Evolutionary conservation across 2,888 invertebrate species (phyloP), one percentile per base, ranked within the genome.

Genomic region (Leptinotarsa juncta): DNA sequence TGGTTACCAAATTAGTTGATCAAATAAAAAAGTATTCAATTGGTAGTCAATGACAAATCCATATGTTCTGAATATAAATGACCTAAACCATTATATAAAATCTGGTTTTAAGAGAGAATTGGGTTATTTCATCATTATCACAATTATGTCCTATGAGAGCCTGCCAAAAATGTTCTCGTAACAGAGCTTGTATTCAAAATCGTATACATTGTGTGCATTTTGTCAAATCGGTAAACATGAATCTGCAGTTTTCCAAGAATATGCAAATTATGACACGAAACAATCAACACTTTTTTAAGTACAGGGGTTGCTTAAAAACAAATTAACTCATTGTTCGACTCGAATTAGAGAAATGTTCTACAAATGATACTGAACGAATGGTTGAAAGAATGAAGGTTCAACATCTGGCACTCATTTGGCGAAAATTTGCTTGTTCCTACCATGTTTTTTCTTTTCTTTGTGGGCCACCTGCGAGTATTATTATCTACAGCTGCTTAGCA

Each of bases 31-130:
- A 20, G 14, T 12, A 3, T 57, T 57, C 57, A 57, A 57, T 57
- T 57, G 57, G 20, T 57, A 12, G 57, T 57, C 57, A 57, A 57
- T 57, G 57, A 57, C 57, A 23, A 57, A 57, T 57, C 23, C 14
- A 57, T 57, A 23, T 23, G 57, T 55, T 55, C 55, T 7, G 18
- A 57, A 57, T 23, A 57, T 57, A 57, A 57, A 57, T 57, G 23
- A 14, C 23, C 57, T 23, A 3, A 20, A 57, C 23, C 23, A 23
- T 23, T 57, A 57, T 20, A 12, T 12, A 32, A 32, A 32, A 32
- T 7, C 7, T 32, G 32, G 32, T 32, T 32, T 32, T 7, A 7
- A 32, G 32, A 5, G 32, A 32, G 32, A 32, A 7, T 1, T 32
- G 7, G 7, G 7, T 32, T 32, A 32, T 32, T 32, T 4, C 32